Percentiles rank a stretch among this genome's conserved stretches.
Evolutionary conservation across 2,797 vertebrate species (phyloP).

Genomic region (Falco columbarius): DNA sequence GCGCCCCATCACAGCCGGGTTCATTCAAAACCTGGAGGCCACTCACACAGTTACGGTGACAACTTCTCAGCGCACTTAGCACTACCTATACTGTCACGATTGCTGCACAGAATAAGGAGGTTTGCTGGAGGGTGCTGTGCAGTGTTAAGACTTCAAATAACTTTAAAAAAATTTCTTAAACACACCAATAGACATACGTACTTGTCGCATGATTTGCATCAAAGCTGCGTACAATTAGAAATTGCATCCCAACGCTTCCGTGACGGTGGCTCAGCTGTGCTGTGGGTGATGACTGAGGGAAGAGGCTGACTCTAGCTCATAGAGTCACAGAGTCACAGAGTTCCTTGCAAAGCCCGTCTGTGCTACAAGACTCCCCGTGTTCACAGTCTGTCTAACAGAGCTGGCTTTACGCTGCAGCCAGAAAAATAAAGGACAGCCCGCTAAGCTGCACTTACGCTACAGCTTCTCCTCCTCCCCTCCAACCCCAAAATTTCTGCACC

Average conservation of each 20-base stretch:
- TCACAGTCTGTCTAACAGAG: neutral
- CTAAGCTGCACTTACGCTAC: neutral
- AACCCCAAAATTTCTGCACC: neutral
- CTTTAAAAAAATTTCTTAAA: neutral
- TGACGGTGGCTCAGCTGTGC: neutral
- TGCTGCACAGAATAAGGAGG: neutral
- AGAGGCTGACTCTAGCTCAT: neutral
- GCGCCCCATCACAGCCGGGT: neutral
- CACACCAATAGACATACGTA: rapidly evolving
- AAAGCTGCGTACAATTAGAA: neutral
- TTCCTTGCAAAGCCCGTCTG: neutral
- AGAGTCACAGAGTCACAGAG: neutral
- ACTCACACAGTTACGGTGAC: neutral
- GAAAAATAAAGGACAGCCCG: neutral
- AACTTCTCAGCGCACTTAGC: neutral
- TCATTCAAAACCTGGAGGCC: neutral
- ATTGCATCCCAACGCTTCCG: neutral
- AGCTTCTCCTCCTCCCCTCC: neutral
- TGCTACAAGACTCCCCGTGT: neutral
- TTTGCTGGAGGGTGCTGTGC: neutral
- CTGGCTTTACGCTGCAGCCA: neutral
- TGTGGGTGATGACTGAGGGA: neutral
- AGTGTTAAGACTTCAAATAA: neutral
- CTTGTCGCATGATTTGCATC: neutral
- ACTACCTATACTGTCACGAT: rapidly evolving